Conservation (phyloP, 2,888 invertebrate genomes). For the Melanostoma mellinum region DNA sequence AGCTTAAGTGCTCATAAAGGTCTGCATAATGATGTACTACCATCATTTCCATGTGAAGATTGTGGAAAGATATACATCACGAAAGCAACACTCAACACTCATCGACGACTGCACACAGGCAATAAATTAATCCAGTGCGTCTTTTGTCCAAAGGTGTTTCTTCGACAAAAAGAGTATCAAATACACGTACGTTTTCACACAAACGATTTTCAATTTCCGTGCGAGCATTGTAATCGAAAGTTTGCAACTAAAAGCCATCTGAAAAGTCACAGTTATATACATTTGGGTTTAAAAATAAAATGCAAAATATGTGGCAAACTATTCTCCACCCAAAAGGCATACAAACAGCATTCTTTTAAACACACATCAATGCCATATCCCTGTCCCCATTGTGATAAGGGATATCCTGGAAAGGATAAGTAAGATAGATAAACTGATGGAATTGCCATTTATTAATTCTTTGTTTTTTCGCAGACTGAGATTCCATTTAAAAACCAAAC, state of each 20-base stretch:
- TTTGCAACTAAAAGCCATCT: conserved; percentile 39
- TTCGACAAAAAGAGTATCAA: conserved; percentile 39
- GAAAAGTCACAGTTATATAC: conserved; percentile 32
- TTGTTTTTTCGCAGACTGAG: conserved; percentile 18
- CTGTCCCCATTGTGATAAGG: conserved; percentile 45
- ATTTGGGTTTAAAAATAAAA: conserved; percentile 42
- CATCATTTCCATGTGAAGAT: not conserved
- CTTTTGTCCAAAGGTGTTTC: conserved; percentile 38
- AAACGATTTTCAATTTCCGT: conserved; percentile 36
- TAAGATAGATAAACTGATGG: conserved; percentile 1
- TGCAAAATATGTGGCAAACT: conserved; percentile 51
- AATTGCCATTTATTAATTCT: not conserved
- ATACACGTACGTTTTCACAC: conserved; percentile 51
- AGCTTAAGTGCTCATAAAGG: not conserved
- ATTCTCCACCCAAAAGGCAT: conserved; percentile 18
- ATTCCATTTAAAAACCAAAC: conserved; percentile 41
- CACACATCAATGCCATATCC: conserved; percentile 51
- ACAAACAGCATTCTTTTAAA: conserved; percentile 30
- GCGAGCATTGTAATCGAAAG: conserved; percentile 34
- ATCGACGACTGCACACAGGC: conserved; percentile 8
- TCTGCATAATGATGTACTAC: not conserved
- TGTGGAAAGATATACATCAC: conserved; percentile 9
- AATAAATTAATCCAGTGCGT: not conserved
- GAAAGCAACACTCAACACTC: not conserved
- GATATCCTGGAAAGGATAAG: conserved; percentile 40